These are phyloP conservation scores for Scrobipalpa costella DNA, from an alignment of 2,888 invertebrate species.

Conservation along the genomic window DNA sequence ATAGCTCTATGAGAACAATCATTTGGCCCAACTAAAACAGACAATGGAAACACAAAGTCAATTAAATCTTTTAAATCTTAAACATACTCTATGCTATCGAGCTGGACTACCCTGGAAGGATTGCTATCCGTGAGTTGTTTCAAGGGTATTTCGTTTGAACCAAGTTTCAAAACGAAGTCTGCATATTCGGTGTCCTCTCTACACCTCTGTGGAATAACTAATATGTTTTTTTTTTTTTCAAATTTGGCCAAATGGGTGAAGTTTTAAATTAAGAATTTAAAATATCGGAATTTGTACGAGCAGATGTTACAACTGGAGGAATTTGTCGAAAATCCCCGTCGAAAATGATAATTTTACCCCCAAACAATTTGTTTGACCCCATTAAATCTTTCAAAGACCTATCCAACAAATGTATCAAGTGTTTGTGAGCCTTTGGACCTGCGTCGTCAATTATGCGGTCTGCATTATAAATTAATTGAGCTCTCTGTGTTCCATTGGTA, in stretches of 20 bases:
- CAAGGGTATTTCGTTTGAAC: neutral
- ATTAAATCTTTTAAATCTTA: constrained; percentile 11
- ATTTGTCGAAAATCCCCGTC: constrained; percentile 33
- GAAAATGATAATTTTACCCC: constrained; percentile 33
- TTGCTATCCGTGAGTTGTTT: no score
- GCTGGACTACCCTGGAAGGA: no score
- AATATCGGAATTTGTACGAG: constrained; percentile 23
- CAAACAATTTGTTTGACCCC: constrained; percentile 28
- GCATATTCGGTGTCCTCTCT: constrained; percentile 19
- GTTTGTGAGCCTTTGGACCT: neutral
- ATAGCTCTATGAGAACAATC: neutral
- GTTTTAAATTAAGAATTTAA: constrained; percentile 21
- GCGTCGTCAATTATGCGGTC: neutral
- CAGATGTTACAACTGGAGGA: constrained; percentile 29
- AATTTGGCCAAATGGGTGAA: constrained; percentile 26
- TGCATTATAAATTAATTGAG: neutral
- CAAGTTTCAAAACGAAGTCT: constrained; percentile 3
- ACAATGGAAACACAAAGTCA: constrained; percentile 7
- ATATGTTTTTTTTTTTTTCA: constrained; percentile 25
- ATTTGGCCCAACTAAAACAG: neutral
- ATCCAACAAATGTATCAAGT: neutral
- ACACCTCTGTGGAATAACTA: constrained; percentile 28
- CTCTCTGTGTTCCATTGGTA: neutral
- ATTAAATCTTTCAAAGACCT: neutral
- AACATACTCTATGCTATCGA: neutral